Base-by-base conservation (phyloP, 2,113 vertebrate genomes). In the Tiliqua scincoides region DNA sequence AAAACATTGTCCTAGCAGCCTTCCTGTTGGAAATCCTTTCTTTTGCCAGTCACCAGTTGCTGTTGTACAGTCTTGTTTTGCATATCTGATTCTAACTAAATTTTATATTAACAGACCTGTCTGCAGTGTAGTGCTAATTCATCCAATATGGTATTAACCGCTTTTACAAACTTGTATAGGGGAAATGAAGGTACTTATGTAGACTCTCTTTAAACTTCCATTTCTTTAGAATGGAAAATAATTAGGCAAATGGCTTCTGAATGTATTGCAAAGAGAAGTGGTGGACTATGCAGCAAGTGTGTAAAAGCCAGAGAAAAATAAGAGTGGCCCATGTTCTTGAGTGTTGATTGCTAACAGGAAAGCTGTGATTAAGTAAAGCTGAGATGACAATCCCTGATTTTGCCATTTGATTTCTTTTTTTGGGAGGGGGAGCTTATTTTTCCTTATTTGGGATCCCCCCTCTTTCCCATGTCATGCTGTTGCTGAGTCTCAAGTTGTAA, bases 61-160 rank as follows among this genome's bases (percentile, higher is more conserved):
- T 67, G 52, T 68, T 57, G 32, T 62, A 74, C 21, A 62, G 11
- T 37, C 20, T 43, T 71, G 70, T 27, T 83, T 83, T 8, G 6
- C 11, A 30, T 30, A 32, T 63, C 35, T 74, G 27, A 67, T n/a
- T 30, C 6, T 67, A 67, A 67, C 59, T 76, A 52, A 17, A 30
- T 76, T 27, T 52, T n/a, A 21, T 12, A 68, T 81, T 81, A n/a
- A 80, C 70, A 88, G 35, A 32, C 77, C 75, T 79, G 7, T 85
- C 15, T 89, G 12, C 52, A 85, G 73, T 76, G 15, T 12, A 35
- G 0, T 43, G 4, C 82, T 3, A 62, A 7, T 63, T 54, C 37
- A 54, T 65, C 11, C 2, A 70, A 57, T 32, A 74, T 5, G 57
- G 3, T 57, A 37, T 82, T 32, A 67, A 11, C 30, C 40, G n/a